phyloP scores from a whole-genome alignment of 2,888 invertebrate species.

The Halictus quadricinctus region DNA sequence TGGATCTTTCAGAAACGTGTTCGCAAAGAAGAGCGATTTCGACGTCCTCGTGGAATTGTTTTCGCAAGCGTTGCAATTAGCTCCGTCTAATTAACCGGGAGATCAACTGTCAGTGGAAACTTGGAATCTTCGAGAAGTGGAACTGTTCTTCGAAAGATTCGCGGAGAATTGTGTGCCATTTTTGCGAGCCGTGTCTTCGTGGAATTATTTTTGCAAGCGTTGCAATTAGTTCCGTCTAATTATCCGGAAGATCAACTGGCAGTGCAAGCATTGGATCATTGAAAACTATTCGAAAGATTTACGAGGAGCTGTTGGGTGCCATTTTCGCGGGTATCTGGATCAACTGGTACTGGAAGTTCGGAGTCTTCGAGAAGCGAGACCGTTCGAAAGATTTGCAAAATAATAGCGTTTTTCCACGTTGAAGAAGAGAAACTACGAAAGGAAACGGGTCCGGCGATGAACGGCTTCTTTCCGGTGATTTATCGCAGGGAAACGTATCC shows the following conservation, averaged over 20 bases:
- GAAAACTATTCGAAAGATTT: too few species aligned
- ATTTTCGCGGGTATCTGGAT: too few species aligned
- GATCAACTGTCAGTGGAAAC: not conserved
- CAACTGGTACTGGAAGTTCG: too few species aligned
- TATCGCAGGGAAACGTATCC: constrained; percentile 15
- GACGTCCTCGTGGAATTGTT: not conserved
- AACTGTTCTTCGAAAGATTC: too few species aligned
- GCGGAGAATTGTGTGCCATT: too few species aligned
- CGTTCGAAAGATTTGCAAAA: not conserved
- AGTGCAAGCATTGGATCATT: not conserved
- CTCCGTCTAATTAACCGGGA: not conserved
- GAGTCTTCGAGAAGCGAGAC: not conserved
- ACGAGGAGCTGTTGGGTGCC: too few species aligned
- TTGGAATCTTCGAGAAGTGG: not conserved
- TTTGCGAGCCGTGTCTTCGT: not conserved
- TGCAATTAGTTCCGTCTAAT: not conserved
- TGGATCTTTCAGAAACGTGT: too few species aligned
- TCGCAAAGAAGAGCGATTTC: not conserved
- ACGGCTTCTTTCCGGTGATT: constrained; percentile 32
- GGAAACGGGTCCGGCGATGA: constrained; percentile 19
- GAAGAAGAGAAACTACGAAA: not conserved
- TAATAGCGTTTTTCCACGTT: not conserved
- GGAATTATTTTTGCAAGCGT: not conserved
- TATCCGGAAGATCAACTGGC: too few species aligned
- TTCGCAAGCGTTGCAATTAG: not conserved